phyloP scores from a whole-genome alignment of 2,113 vertebrate species.

The Tyrannus savana region DNA sequence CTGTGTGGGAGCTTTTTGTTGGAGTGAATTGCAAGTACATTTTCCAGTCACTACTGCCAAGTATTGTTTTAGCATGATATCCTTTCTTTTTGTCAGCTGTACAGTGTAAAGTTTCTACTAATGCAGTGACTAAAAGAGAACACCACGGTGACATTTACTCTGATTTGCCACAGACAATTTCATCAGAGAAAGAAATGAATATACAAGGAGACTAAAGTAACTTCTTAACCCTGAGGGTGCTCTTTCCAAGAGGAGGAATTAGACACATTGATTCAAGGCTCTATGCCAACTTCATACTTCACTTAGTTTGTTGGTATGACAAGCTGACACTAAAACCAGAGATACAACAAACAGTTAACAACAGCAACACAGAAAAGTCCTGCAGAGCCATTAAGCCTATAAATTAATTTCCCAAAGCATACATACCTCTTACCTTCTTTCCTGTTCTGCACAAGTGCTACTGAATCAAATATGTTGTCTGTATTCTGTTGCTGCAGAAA shows the following conservation, averaged over 20 bases:
- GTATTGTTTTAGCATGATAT: neutral
- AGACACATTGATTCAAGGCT: neutral
- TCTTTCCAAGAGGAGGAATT: neutral
- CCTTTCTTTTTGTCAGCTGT: neutral
- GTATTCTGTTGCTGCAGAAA: neutral
- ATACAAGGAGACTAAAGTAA: neutral
- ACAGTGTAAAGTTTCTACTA: neutral
- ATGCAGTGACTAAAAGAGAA: neutral
- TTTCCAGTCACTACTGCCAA: neutral
- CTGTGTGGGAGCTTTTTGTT: neutral
- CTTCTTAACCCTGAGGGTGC: neutral
- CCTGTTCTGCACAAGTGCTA: neutral
- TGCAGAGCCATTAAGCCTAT: neutral
- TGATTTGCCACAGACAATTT: neutral
- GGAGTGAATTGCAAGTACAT: neutral
- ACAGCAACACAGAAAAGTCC: neutral
- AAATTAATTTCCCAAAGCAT: neutral
- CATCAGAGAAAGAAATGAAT: neutral
- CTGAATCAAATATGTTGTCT: neutral
- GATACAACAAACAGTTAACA: neutral
- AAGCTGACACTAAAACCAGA: neutral
- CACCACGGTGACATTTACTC: neutral
- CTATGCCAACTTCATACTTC: neutral
- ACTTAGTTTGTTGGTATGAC: neutral
- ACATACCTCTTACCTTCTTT: neutral